Evolutionary conservation across 2,797 vertebrate species (phyloP), one percentile per base, ranked within the genome.

Genomic region (Gymnocypris eckloni): DNA sequence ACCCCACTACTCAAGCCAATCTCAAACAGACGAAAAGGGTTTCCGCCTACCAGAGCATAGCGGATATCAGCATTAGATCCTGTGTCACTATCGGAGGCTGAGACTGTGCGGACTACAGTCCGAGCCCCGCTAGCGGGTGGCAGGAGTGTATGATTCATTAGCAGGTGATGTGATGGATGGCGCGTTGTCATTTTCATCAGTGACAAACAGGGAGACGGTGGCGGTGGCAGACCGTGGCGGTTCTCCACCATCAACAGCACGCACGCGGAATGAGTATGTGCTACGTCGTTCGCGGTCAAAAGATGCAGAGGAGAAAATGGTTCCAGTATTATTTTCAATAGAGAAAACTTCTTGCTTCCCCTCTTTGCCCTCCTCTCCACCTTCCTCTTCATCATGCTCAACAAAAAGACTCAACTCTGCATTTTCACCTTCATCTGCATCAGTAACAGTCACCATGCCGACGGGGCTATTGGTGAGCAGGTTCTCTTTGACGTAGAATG

Each of bases 401-500:
- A 98, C 95, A 20, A 95, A 97, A 28, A 99, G 94, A 81, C 97
- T 98, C 82, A 99, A 95, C 86, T 99, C 96, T 0, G 98, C 98
- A 0, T 99, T 99, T 88, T 96, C 96, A 0, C 98, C 98, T 86
- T 97, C 96, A 77, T 99, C 98, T 0, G 97, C 96, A 39, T 99
- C 98, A 66, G 98, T 98, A 79, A 99, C 98, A 0, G 98, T 99
- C 79, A 99, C 97, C 98, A 99, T 99, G 52, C 98, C 98, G 4
- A 99, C 98, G 0, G 98, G 97, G 91, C 98, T 99, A 94, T 98
- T 98, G 87, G 97, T 97, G 2, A 97, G 97, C 54, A 99, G 92
- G 93, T 99, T 99, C 90, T 99, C 98, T 90, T 98, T 99, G 87
- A 99, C 97, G 0, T 99, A 99, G 92, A 99, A 99, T 1, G 97